Base-by-base conservation (phyloP, 2,113 vertebrate genomes). In the Coregonus clupeaformis region DNA sequence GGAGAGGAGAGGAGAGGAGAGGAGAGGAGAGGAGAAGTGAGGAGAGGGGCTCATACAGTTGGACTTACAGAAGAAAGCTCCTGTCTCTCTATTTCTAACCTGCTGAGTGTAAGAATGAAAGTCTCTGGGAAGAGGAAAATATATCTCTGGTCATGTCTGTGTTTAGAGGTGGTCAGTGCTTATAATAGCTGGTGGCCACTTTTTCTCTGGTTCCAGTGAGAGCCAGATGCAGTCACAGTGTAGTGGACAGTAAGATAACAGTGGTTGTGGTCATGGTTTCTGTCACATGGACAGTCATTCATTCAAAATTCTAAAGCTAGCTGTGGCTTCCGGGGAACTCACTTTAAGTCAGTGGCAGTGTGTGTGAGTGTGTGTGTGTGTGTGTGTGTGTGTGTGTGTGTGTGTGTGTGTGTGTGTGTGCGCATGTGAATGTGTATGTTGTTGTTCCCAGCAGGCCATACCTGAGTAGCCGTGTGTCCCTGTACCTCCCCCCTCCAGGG, bases 401-500 rank as follows among this genome's bases (percentile, higher is more conserved):
- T 25, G 63, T n/a, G 59, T n/a, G 3, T 6, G 14, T 11, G 3
- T 14, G 5, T 65, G 63, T 65, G 63, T 65, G 60, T 63, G 60
- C 6, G 27, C 2, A 2, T 27, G 27, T 27, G 27, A 1, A 2
- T 27, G 27, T 27, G 27, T 27, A 2, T 27, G n/a, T n/a, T n/a
- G n/a, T n/a, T n/a, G n/a, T n/a, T n/a, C n/a, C n/a, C n/a, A n/a
- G n/a, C n/a, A n/a, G n/a, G n/a, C n/a, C n/a, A n/a, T n/a, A n/a
- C n/a, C n/a, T n/a, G n/a, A 60, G 70, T 62, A 16, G 55, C 55
- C 11, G 55, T 72, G 55, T 70, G 45, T 27, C 24, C 82, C 76
- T 32, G 57, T 89, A 82, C 88, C 74, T 87, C 85, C 25, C 1
- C 27, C 91, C 90, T 89, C 81, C 84, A 82, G 92, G 91, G 89